Base-by-base conservation (phyloP, 2,888 invertebrate genomes). In the Deladenus siricidicola region DNA sequence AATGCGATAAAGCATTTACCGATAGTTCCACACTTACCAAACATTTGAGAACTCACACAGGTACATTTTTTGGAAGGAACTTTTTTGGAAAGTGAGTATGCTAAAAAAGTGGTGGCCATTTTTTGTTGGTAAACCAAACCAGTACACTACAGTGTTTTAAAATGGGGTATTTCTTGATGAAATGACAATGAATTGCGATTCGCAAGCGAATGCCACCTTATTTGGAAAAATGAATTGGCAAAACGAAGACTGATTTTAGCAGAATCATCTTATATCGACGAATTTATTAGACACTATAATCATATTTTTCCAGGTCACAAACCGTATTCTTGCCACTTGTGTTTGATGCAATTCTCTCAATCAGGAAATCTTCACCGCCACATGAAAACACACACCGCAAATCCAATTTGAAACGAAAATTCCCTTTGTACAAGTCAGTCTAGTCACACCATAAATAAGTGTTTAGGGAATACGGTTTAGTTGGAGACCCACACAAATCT, bases 321-420 rank as follows among this genome's bases (percentile, higher is more conserved):
- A 81, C 96, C 96, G 0, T 98, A 98, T 80, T 91, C 93, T 80
- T 98, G 96, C 82, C 91, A 91, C 83, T 83, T 96, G 64, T 98
- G 98, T 81, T 51, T 92, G 76, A 85, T 96, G 70, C 85, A 92
- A 82, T 98, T 98, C 82, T 93, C 93, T 4, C 96, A 98, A 80
- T 93, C 93, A 45, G 98, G 98, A 61, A 98, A 98, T 82, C 84
- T 98, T 64, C 98, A 98, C 83, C 86, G 98, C 75, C 98, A 98
- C 82, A 94, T 96, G 94, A 85, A 94, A 72, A 94, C 98, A 3
- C 98, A 98, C n/a, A n/a, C n/a, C n/a, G n/a, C n/a, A n/a, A n/a
- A n/a, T n/a, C n/a, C n/a, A n/a, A n/a, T n/a, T n/a, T n/a, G n/a
- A n/a, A n/a, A n/a, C n/a, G n/a, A n/a, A n/a, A n/a, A n/a, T n/a